Conservation (phyloP, 2,113 vertebrate genomes). For the Sinocyclocheilus rhinocerous region DNA sequence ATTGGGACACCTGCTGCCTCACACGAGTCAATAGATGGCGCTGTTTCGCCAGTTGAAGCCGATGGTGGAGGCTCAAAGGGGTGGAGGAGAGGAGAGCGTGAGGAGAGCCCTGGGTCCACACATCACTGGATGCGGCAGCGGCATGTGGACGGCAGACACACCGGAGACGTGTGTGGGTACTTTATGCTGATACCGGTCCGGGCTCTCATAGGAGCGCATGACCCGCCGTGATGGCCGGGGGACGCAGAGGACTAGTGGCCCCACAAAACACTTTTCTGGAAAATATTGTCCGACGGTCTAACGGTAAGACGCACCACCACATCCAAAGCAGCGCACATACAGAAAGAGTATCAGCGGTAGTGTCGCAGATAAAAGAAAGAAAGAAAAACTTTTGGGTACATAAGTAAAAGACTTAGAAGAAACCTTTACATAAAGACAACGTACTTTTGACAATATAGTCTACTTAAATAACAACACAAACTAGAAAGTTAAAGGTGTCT, state of each 20-base stretch:
- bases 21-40: slow-evolving; percentile 2
- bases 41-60: not conserved
- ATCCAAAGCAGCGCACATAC: not conserved
- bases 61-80: not conserved
- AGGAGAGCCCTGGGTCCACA: slow-evolving; percentile 26
- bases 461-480: not conserved
- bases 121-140: slow-evolving; percentile 40
- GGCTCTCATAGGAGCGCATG: slow-evolving; percentile 29
- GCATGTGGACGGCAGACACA: slow-evolving; percentile 34
- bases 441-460: not conserved
- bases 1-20: not conserved
- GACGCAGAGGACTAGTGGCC: slow-evolving; percentile 92
- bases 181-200: slow-evolving; percentile 34
- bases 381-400: not conserved
- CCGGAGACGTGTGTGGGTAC: slow-evolving; percentile 17
- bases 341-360: not conserved
- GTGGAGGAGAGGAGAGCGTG: not conserved
- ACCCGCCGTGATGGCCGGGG: slow-evolving; percentile 84
- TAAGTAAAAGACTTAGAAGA: not conserved
- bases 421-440: not conserved
- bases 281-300: slow-evolving; percentile 93
- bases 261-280: slow-evolving; percentile 97
- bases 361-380: slow-evolving; percentile 29
- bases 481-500: not conserved
- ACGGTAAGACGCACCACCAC: slow-evolving; percentile 79